Percentiles rank a stretch among this genome's conserved stretches.
phyloP scores from a whole-genome alignment of 2,113 vertebrate species.

The Notarius lentiginosus region DNA sequence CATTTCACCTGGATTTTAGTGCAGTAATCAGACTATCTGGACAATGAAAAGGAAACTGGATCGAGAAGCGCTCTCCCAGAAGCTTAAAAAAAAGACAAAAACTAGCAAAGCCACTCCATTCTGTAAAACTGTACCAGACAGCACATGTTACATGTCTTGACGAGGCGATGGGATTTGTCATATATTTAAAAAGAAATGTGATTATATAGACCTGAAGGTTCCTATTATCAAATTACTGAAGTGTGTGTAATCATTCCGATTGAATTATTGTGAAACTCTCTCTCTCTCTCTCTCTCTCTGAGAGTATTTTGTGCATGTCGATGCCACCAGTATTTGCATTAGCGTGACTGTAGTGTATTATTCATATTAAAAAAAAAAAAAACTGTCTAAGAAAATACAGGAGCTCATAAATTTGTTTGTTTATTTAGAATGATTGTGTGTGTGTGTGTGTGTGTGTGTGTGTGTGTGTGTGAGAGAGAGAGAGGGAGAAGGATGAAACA shows the following conservation, averaged over 20 bases:
- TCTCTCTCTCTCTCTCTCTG: not conserved
- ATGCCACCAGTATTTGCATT: not conserved
- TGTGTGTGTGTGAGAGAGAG: not conserved
- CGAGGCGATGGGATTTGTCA: not conserved
- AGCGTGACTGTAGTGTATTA: not conserved
- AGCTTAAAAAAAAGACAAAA: not conserved
- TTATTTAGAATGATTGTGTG: not conserved
- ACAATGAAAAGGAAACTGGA: not conserved
- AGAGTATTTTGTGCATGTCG: not conserved
- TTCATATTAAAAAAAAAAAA: not conserved
- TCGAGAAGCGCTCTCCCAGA: not conserved
- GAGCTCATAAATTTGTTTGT: not conserved
- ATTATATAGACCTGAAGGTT: not conserved
- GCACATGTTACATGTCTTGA: not conserved
- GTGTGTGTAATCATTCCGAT: not conserved
- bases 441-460: not conserved
- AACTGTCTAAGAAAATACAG: not conserved
- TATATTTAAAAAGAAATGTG: not conserved
- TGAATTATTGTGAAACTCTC: not conserved
- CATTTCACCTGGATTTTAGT: not conserved
- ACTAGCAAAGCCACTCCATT: not conserved
- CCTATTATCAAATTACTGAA: conserved; percentile 7
- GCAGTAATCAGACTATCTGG: not conserved
- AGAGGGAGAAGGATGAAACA: not conserved
- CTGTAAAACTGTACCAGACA: not conserved